Evolutionary conservation across 1,140 invertebrate species (phyloP).

Genomic region (Pseudomyrmex gracilis): DNA sequence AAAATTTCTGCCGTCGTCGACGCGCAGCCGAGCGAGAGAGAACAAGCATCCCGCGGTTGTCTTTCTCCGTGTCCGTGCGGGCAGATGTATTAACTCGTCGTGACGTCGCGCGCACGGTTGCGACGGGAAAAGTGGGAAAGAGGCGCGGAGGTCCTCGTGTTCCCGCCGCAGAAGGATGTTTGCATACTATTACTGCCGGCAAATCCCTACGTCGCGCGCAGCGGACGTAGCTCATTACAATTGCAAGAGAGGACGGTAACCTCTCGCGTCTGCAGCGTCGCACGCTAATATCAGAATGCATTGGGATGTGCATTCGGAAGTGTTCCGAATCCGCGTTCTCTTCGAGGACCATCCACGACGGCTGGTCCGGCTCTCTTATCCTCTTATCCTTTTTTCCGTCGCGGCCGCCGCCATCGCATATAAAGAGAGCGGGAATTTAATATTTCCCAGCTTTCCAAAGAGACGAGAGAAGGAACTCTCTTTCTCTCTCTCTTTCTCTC

Average conservation of each 20-base stretch:
- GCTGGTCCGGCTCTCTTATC: background rate
- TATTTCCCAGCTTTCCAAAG: constrained; percentile 26
- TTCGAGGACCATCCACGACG: background rate
- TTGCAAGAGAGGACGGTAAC: constrained; percentile 41
- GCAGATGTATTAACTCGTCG: constrained; percentile 72
- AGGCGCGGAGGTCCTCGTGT: constrained; percentile 24
- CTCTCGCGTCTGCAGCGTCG: constrained; percentile 1
- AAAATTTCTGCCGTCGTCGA: constrained; percentile 51
- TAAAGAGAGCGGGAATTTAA: constrained; percentile 31
- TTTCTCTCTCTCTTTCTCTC: background rate
- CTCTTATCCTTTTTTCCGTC: background rate
- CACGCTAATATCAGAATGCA: constrained; percentile 54
- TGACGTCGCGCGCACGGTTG: constrained; percentile 55
- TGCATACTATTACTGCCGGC: constrained; percentile 56
- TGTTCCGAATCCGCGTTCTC: constrained; percentile 52
- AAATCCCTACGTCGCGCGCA: constrained; percentile 53
- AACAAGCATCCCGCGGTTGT: constrained; percentile 39
- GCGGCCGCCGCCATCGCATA: constrained; percentile 16
- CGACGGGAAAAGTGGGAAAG: constrained; percentile 42
- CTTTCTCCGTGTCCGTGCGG: constrained; percentile 47
- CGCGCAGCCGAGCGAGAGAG: constrained; percentile 40
- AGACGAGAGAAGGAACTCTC: background rate
- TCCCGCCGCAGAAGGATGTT: constrained; percentile 45
- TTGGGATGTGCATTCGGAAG: constrained; percentile 58
- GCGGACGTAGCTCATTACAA: constrained; percentile 56